phyloP scores from a whole-genome alignment of 2,113 vertebrate species.

The Apeltes quadracus region DNA sequence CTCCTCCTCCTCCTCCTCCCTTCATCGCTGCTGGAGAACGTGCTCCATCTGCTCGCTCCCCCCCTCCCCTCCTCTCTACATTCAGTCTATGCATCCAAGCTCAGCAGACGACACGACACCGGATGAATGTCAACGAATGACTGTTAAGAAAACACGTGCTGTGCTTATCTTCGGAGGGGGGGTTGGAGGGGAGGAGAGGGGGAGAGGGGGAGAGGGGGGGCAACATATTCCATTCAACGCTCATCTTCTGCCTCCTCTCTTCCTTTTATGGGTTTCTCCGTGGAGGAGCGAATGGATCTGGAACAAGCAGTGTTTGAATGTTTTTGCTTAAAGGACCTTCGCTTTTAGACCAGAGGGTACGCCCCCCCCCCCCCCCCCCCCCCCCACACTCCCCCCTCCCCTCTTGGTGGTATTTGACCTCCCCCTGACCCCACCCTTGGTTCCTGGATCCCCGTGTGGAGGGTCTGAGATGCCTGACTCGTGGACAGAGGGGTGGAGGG shows the following conservation, averaged over 20 bases:
- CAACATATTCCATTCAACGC: conserved; percentile 35
- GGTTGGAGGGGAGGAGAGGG: neutral
- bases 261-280: conserved; percentile 32
- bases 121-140: conserved; percentile 75
- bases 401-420: conserved; percentile 14
- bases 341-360: conserved; percentile 22
- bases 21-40: conserved; percentile 35
- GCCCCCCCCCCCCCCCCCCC: too few relatives aligned
- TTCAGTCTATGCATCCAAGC: conserved; percentile 77
- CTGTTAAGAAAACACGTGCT: conserved; percentile 66
- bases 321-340: conserved; percentile 30
- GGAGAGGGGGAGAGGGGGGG: too few relatives aligned
- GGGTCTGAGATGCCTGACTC: conserved; percentile 15
- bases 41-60: conserved; percentile 41
- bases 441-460: conserved; percentile 27
- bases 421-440: conserved; percentile 7
- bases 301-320: conserved; percentile 40
- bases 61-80: conserved; percentile 35
- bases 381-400: too few relatives aligned
- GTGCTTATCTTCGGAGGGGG: conserved; percentile 36
- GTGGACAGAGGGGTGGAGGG: conserved; percentile 26
- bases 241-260: conserved; percentile 44
- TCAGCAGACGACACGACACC: conserved; percentile 60
- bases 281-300: conserved; percentile 35
- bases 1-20: conserved; percentile 26